Percentiles rank a stretch among this genome's conserved stretches.
These are phyloP conservation scores for Drosophila lacertosa DNA, from an alignment of 1,140 invertebrate species.

Conservation along the genomic window DNA sequence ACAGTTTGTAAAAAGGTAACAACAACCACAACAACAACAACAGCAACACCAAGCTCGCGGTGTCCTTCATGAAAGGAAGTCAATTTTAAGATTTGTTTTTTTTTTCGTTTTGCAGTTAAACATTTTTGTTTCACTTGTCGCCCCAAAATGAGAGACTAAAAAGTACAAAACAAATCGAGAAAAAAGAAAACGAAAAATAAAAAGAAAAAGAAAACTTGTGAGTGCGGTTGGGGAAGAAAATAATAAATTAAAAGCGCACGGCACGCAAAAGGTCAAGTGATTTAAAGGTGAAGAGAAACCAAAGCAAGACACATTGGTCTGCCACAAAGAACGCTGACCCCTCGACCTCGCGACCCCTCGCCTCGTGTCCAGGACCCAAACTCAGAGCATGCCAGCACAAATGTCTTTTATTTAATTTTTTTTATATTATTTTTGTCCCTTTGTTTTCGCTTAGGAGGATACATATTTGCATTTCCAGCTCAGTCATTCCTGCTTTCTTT, in stretches of 20 bases:
- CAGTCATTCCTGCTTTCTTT: slow-evolving; percentile 24
- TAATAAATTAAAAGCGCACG: slow-evolving; percentile 49
- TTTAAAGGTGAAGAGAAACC: slow-evolving; percentile 25
- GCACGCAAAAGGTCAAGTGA: slow-evolving; percentile 48
- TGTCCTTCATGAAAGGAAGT: slow-evolving; percentile 55
- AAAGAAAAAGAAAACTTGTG: slow-evolving; percentile 26
- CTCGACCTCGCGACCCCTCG: not conserved
- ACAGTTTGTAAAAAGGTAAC: slow-evolving; percentile 73
- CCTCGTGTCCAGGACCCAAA: no score
- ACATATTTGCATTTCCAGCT: slow-evolving; percentile 30
- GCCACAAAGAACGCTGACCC: not conserved
- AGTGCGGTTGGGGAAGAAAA: slow-evolving; percentile 35
- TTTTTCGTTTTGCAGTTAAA: slow-evolving; percentile 64
- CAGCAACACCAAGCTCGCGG: slow-evolving; percentile 41
- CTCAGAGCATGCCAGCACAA: slow-evolving; percentile 28
- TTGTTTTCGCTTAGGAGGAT: slow-evolving; percentile 5
- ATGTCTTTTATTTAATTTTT: slow-evolving; percentile 5
- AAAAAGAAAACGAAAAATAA: slow-evolving; percentile 26
- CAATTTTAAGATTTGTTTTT: slow-evolving; percentile 77
- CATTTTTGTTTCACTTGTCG: slow-evolving; percentile 68
- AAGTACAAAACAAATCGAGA: slow-evolving; percentile 22
- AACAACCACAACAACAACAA: slow-evolving; percentile 13
- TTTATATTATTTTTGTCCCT: slow-evolving; percentile 2
- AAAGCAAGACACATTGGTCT: slow-evolving; percentile 3
- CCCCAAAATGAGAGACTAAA: slow-evolving; percentile 17